Evolutionary conservation across 2,888 invertebrate species (phyloP), one percentile per base, ranked within the genome.

Genomic region (Athalia cordata): DNA sequence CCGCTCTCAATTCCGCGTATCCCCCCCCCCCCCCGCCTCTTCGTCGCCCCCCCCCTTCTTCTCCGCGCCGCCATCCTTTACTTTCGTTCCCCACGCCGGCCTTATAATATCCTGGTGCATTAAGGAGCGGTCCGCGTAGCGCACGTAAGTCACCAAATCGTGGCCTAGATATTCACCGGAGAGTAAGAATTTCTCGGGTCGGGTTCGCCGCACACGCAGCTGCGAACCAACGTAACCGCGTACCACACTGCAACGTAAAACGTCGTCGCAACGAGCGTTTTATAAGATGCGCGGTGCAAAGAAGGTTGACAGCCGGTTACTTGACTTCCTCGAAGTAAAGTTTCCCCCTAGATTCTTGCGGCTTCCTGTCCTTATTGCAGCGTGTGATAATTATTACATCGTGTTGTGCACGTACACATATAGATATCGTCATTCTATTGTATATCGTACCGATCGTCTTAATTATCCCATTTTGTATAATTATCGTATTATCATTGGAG

Each of bases 101-200:
- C 5, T 67, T 57, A 45, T 55, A 3, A 49, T 55, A 68, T 15
- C 4, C 57, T 43, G 65, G 65, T 43, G 13, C 29, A 72, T 15
- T 72, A 59, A 57, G 72, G 15, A 72, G 29, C 29, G 29, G 29
- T 29, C 7, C 13, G 61, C 13, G 13, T 61, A 7, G 61, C 8
- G 61, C 6, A 13, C 15, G 13, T 61, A 61, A 61, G 61, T 61
- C 61, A 61, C 6, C 61, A 59, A 72, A 75, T 75, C 62, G 29
- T 75, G 74, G 49, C 74, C 74, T 62, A 75, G 74, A 75, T 75
- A 75, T 75, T 55, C 62, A 75, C 15, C 62, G 62, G 62, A 62
- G 74, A 75, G 74, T 75, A 49, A 75, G 62, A 68, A 62, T 75
- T 75, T 62, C 57, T 59, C 49, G 74, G 9, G 74, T 62, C 74